Conservation (phyloP, 1,140 invertebrate genomes). For the Meloidogyne floridensis region DNA sequence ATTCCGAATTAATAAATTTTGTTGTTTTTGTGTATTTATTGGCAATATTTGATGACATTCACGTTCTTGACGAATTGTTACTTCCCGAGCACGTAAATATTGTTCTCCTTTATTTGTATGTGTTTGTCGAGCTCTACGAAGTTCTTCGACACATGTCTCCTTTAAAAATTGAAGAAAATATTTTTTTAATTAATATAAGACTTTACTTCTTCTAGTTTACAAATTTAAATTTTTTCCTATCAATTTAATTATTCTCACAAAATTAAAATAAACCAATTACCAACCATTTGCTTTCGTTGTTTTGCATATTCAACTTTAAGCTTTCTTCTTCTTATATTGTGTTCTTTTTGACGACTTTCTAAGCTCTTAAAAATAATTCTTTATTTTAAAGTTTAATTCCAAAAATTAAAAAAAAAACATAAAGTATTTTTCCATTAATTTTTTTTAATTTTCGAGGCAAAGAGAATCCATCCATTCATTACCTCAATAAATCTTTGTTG, state of each 20-base stretch:
- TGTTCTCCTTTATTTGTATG: slow-evolving; percentile 39
- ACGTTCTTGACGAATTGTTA: slow-evolving; percentile 28
- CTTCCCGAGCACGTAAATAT: slow-evolving; percentile 48
- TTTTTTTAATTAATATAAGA: no score
- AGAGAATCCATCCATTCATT: neutral
- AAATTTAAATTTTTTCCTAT: no score
- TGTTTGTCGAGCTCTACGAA: slow-evolving; percentile 44
- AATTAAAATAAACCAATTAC: neutral
- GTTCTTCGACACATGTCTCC: slow-evolving; percentile 45
- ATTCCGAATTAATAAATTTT: neutral
- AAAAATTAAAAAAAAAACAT: no score
- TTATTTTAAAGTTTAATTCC: neutral
- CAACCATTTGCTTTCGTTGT: slow-evolving; percentile 48
- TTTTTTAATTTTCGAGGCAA: no score
- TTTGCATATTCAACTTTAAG: slow-evolving; percentile 53
- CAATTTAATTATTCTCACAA: no score
- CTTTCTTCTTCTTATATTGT: slow-evolving; percentile 49
- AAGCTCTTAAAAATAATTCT: slow-evolving; percentile 40
- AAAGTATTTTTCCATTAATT: no score
- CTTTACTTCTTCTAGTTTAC: no score
- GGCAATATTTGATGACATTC: slow-evolving; percentile 3
- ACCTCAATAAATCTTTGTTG: slow-evolving; percentile 53
- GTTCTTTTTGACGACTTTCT: slow-evolving; percentile 57
- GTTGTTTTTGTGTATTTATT: slow-evolving; percentile 11
- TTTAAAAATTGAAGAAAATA: slow-evolving; percentile 19